phyloP scores from a whole-genome alignment of 1,140 invertebrate genomes.

The Bathynomus jamesi region DNA sequence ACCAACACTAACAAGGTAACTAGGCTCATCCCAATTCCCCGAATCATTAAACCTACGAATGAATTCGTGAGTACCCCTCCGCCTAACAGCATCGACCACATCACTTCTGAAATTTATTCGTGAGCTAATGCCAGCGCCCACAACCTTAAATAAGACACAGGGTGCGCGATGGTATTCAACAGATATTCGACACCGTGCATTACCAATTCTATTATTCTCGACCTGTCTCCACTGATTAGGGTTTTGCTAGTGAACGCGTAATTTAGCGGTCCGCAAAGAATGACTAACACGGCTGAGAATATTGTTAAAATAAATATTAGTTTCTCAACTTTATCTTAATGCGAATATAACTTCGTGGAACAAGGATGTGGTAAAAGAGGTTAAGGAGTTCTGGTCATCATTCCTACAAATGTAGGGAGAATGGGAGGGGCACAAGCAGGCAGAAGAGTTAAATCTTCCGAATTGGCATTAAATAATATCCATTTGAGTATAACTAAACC shows the following conservation, averaged over 20 bases:
- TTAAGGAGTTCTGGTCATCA: neutral
- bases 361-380: neutral
- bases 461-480: neutral
- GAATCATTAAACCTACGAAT: neutral
- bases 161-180: neutral
- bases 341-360: neutral
- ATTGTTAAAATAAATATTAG: neutral
- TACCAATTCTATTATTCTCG: neutral
- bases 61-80: neutral
- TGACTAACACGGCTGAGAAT: neutral
- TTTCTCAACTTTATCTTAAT: neutral
- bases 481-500: neutral
- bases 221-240: neutral
- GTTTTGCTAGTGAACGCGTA: neutral
- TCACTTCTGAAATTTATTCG: neutral
- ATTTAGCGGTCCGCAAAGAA: neutral
- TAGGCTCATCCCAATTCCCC: neutral
- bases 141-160: neutral
- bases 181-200: neutral
- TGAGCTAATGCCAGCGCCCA: neutral
- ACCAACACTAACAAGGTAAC: neutral
- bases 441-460: neutral
- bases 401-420: neutral
- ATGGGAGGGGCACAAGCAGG: neutral
- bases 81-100: neutral